Percentiles rank a stretch among this genome's conserved stretches.
phyloP scores from a whole-genome alignment of 2,888 invertebrate genomes.

The Temnothorax rugatulus region DNA sequence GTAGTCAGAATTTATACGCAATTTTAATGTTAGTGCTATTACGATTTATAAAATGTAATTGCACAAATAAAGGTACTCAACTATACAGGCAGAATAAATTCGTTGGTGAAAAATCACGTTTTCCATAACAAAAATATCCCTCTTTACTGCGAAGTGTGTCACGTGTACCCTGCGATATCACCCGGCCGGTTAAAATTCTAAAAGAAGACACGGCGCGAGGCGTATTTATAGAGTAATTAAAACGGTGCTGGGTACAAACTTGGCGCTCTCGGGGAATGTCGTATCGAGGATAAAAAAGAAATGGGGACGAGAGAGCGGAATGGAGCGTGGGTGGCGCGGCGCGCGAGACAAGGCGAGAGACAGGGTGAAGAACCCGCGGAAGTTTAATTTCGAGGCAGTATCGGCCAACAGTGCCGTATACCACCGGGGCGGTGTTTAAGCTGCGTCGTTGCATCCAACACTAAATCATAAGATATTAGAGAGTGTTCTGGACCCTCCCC shows the following conservation, averaged over 20 bases:
- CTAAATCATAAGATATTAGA: conserved; percentile 85
- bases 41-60: background rate
- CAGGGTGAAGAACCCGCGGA: conserved; percentile 65
- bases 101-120: background rate
- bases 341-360: conserved; percentile 46
- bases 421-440: conserved; percentile 77
- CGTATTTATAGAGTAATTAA: conserved; percentile 50
- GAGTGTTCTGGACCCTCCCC: conserved; percentile 69
- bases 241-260: conserved; percentile 38
- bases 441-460: conserved; percentile 81
- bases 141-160: background rate
- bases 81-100: background rate
- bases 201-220: conserved; percentile 30
- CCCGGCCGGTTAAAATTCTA: conserved; percentile 38
- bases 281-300: conserved; percentile 38
- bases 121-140: background rate
- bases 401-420: conserved; percentile 70
- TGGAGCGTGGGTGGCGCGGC: background rate
- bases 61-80: background rate
- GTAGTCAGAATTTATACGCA: background rate
- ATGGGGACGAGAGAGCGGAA: background rate
- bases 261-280: conserved; percentile 42
- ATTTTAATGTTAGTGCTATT: conserved; percentile 2
- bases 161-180: background rate
- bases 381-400: conserved; percentile 82